Evolutionary conservation across 2,888 invertebrate species (phyloP), one percentile per base, ranked within the genome.

Genomic region (Hipparchia semele): DNA sequence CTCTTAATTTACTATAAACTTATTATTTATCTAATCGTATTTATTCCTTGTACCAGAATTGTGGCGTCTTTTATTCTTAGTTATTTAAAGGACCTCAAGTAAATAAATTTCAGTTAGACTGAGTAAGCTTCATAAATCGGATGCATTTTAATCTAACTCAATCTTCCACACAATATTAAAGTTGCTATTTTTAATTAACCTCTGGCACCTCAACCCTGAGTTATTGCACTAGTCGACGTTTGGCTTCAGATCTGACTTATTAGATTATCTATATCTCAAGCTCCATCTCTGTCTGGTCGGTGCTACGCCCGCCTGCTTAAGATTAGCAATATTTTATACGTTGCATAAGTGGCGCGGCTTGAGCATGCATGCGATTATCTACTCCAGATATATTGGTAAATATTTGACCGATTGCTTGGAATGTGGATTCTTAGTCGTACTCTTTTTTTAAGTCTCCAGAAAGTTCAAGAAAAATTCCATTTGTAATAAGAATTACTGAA

Each of bases 141-240:
- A 85, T 80, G 84, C 83, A 82, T 85, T 84, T 82, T 86, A 88
- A 91, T 90, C 89, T 86, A 86, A 85, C 85, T 86, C 83, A 80
- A 89, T 90, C 88, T 90, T 87, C 86, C 88, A 88, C 85, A 82
- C 85, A 82, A 86, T 86, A 90, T 89, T 90, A 89, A 89, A 92
- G 92, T 90, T 90, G 91, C 91, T 90, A 91, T 93, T 94, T 94
- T 94, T 93, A 94, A 93, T 94, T 94, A 94, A 94, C 93, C 94
- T 91, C 90, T 91, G 90, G 86, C 90, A 87, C 87, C 89, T 88
- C 88, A 87, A 88, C 86, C 83, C 86, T 89, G 90, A 92, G 91
- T 90, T 91, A 92, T 91, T 90, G 51, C 90, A 86, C 79, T 84
- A 84, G 88, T 85, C 88, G 90, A 92, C 89, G 89, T 88, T 88